A percentile compares a stretch with the other conserved stretches of the same genome.
Conservation (phyloP, 2,888 invertebrate genomes). For the Lasioglossum marginatum region DNA sequence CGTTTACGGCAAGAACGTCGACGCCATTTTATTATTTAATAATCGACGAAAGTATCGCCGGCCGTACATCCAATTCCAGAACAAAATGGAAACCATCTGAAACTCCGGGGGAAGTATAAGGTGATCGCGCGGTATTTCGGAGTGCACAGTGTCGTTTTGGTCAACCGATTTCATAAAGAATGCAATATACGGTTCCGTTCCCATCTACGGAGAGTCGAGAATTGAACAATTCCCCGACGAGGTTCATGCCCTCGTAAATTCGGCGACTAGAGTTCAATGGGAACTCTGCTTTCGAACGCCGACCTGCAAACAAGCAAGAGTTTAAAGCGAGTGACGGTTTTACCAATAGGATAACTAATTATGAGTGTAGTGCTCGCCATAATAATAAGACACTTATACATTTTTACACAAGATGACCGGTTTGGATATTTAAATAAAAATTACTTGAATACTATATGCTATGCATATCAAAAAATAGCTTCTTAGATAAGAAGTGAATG, state of each 20-base stretch:
- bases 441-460: no score
- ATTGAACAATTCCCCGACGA: conserved; percentile 42
- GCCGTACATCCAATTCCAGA: conserved; percentile 18
- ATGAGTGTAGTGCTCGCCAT: background rate
- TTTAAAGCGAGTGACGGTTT: background rate
- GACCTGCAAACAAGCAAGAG: background rate
- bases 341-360: background rate
- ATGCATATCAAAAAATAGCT: no score
- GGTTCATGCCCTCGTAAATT: conserved; percentile 27
- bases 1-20: background rate
- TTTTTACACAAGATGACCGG: no score
- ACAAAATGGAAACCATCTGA: background rate
- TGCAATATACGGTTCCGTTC: conserved; percentile 39
- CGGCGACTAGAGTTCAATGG: background rate
- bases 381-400: no score
- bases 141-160: conserved; percentile 48
- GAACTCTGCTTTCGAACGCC: background rate
- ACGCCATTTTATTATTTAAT: conserved; percentile 22
- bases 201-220: conserved; percentile 30
- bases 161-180: conserved; percentile 55
- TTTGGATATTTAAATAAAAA: no score
- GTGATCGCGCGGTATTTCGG: conserved; percentile 43
- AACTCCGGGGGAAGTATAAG: conserved; percentile 33
- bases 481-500: no score
- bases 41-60: conserved; percentile 10